Conservation (phyloP, 2,113 vertebrate genomes). For the Sinocyclocheilus anophthalmus region DNA sequence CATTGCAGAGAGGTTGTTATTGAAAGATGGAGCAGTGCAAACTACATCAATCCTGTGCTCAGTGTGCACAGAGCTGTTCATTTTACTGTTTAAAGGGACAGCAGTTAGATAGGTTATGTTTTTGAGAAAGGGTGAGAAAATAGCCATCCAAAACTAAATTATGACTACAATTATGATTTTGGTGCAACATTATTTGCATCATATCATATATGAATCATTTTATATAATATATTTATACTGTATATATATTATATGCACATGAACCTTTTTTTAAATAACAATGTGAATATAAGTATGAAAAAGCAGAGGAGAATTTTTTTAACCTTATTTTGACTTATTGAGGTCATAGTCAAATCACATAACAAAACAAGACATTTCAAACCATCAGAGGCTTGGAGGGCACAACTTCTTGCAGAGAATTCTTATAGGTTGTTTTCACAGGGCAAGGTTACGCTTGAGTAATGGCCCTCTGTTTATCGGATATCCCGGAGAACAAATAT, state of each 20-base stretch:
- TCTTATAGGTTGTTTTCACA: background rate
- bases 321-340: background rate
- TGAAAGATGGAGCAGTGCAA: background rate
- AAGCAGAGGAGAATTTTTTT: background rate
- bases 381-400: background rate
- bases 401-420: background rate
- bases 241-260: too few species aligned
- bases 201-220: too few species aligned
- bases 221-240: too few species aligned
- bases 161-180: too few species aligned
- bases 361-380: background rate
- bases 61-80: too few species aligned
- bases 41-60: background rate
- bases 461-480: slow-evolving; percentile 1
- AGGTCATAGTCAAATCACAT: background rate
- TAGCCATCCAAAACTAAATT: too few species aligned
- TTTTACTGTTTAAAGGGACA: too few species aligned
- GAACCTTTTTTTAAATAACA: too few species aligned
- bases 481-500: slow-evolving; percentile 35
- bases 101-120: too few species aligned
- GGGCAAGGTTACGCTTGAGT: slow-evolving; percentile 21
- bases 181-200: too few species aligned
- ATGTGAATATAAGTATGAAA: background rate
- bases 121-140: too few species aligned
- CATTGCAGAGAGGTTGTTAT: background rate